Percentiles rank a stretch among this genome's conserved stretches.
Conservation (phyloP, 2,888 invertebrate genomes). For the Halocaridina rubra region DNA sequence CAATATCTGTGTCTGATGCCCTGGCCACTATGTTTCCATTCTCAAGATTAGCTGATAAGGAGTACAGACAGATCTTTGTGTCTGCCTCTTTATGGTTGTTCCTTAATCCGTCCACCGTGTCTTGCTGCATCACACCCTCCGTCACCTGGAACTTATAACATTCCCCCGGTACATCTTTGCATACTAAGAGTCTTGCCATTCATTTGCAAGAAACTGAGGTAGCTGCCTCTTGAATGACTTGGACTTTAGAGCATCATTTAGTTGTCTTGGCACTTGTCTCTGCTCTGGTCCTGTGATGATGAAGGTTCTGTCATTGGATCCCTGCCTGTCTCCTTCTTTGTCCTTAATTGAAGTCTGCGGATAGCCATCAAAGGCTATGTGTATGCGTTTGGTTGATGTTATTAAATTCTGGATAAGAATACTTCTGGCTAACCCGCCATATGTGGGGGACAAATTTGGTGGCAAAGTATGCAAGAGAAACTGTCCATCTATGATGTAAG, state of each 20-base stretch:
- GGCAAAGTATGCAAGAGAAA: too few species aligned
- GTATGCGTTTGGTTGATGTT: background rate
- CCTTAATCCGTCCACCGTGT: too few species aligned
- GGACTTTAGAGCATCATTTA: background rate
- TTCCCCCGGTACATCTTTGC: background rate
- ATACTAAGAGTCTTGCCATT: background rate
- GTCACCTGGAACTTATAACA: too few species aligned
- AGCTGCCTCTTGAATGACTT: background rate
- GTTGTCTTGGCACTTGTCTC: background rate
- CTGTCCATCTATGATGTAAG: too few species aligned
- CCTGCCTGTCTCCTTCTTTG: background rate
- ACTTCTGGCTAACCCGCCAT: background rate
- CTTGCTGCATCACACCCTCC: too few species aligned
- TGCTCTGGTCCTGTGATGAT: background rate
- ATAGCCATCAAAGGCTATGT: background rate
- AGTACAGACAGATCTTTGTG: too few species aligned
- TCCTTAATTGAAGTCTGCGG: background rate
- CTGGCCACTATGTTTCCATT: too few species aligned
- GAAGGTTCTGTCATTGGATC: background rate
- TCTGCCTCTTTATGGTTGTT: too few species aligned
- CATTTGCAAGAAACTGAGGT: background rate
- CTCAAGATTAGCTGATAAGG: too few species aligned
- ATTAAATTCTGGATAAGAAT: background rate
- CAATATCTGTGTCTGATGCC: too few species aligned
- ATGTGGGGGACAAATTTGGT: background rate